A percentile compares a stretch with the other conserved stretches of the same genome.
phyloP scores from a whole-genome alignment of 2,113 vertebrate genomes.

The Boulengeromyrus knoepffleri region DNA sequence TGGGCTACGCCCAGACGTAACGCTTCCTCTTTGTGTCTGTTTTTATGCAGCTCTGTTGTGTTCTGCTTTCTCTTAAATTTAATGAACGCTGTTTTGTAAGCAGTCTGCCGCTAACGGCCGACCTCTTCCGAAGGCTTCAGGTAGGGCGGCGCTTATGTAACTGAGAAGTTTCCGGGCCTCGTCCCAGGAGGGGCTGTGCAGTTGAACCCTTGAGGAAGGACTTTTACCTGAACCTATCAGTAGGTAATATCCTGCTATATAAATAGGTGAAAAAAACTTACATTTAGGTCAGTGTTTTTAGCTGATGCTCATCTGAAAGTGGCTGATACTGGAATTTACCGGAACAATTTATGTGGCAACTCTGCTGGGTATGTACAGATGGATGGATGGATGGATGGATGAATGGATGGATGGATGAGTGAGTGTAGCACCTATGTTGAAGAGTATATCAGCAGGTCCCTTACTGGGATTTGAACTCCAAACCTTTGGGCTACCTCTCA shows the following conservation, averaged over 20 bases:
- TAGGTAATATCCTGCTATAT: neutral
- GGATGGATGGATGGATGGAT: neutral
- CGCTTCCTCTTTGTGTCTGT: neutral
- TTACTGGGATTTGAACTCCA: neutral
- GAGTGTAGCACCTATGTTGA: neutral
- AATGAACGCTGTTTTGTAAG: neutral
- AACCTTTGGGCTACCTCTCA: neutral
- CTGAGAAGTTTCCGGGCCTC: neutral
- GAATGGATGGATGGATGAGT: neutral
- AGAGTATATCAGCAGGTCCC: neutral
- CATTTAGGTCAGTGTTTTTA: neutral
- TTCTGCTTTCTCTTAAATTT: neutral
- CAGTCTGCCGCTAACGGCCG: neutral
- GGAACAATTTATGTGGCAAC: neutral
- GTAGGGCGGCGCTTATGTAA: neutral
- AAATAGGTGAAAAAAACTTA: neutral
- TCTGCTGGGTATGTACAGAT: neutral
- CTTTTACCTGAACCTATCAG: neutral
- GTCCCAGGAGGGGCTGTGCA: neutral
- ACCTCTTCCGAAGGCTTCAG: neutral
- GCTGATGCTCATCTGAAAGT: neutral
- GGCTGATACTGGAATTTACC: neutral
- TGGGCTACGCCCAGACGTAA: neutral
- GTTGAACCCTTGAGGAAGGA: neutral
- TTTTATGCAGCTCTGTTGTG: neutral